phyloP scores from a whole-genome alignment of 2,888 invertebrate species.

The Sarcophaga carnaria region DNA sequence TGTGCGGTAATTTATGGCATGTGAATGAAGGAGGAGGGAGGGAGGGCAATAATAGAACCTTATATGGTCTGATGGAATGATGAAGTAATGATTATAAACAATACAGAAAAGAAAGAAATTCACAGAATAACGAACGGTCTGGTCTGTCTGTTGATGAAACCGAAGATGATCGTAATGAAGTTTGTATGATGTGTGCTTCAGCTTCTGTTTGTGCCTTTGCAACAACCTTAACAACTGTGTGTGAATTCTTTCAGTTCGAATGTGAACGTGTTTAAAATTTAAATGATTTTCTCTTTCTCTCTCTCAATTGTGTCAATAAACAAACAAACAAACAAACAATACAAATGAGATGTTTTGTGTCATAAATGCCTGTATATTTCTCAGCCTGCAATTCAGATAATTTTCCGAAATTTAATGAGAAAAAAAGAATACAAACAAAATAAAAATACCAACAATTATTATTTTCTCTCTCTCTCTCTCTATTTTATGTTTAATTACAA shows the following conservation, averaged over 20 bases:
- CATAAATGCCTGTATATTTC: not conserved
- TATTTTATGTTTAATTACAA: constrained; percentile 34
- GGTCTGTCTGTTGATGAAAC: not conserved
- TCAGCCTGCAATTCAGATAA: constrained; percentile 3
- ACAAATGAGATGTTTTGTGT: not conserved
- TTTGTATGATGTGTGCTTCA: constrained; percentile 18
- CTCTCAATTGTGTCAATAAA: not conserved
- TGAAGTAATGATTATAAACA: constrained; percentile 60
- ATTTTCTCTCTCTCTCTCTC: not conserved
- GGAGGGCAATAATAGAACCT: constrained; percentile 45
- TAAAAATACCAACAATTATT: not conserved
- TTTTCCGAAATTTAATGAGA: constrained; percentile 50
- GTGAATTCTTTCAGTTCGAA: constrained; percentile 64
- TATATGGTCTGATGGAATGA: constrained; percentile 60
- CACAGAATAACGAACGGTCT: not conserved
- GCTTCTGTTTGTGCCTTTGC: constrained; percentile 16
- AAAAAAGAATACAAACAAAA: not conserved
- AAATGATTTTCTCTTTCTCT: constrained; percentile 39
- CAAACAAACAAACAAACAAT: not conserved
- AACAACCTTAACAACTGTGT: constrained; percentile 58
- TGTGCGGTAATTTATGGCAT: constrained; percentile 54
- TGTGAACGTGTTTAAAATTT: constrained; percentile 64
- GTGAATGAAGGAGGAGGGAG: constrained; percentile 16
- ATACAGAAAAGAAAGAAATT: not conserved
- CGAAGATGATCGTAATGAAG: not conserved